A percentile compares a stretch with the other conserved stretches of the same genome.
phyloP scores from a whole-genome alignment of 2,888 invertebrate species.

The Labia minor region DNA sequence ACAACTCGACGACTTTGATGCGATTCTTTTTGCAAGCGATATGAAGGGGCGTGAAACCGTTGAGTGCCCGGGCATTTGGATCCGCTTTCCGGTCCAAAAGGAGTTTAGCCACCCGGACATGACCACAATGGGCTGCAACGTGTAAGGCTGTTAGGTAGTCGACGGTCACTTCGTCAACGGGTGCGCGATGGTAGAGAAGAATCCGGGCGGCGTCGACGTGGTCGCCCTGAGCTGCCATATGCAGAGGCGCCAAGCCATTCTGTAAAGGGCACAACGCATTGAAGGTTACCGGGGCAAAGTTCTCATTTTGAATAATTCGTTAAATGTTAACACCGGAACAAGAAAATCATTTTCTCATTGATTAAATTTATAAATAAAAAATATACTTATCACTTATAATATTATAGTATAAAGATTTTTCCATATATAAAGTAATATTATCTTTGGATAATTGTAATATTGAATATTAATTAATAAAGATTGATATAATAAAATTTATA shows the following conservation, averaged over 20 bases:
- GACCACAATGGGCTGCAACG: conserved; percentile 89
- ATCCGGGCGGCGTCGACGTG: conserved; percentile 93
- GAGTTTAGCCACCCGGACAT: conserved; percentile 83
- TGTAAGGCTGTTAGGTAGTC: conserved; percentile 96
- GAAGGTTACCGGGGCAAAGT: neutral
- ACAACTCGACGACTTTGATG: conserved; percentile 87
- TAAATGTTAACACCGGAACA: conserved; percentile 4
- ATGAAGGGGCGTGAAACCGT: conserved; percentile 95
- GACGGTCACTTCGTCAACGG: conserved; percentile 97
- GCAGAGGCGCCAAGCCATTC: conserved; percentile 90
- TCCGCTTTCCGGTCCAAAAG: conserved; percentile 91
- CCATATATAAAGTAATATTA: too few species aligned
- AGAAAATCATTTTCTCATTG: neutral
- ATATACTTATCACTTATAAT: too few species aligned
- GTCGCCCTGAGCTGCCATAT: conserved; percentile 98
- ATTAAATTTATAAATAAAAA: too few species aligned
- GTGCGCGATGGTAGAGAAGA: conserved; percentile 82
- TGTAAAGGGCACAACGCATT: conserved; percentile 31
- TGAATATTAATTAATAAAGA: too few species aligned
- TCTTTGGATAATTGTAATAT: too few species aligned
- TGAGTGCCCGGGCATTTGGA: conserved; percentile 88
- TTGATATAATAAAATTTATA: too few species aligned
- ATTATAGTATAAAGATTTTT: too few species aligned
- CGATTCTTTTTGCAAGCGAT: conserved; percentile 99
- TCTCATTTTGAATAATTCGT: neutral